Evolutionary conservation across 2,888 invertebrate genomes (phyloP).

Genomic region (Germaria angustata): DNA sequence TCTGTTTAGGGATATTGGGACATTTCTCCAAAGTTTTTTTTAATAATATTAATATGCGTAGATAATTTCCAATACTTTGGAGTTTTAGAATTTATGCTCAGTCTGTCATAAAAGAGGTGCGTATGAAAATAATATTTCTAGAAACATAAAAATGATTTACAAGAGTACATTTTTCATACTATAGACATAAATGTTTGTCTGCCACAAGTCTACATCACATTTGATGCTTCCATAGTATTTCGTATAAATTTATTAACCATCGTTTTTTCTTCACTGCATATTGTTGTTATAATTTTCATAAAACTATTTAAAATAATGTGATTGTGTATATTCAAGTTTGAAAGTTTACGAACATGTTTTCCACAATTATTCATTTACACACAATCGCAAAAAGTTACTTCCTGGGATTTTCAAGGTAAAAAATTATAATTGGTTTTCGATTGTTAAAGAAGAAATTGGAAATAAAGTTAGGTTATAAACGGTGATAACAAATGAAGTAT

Average conservation of each 20-base stretch:
- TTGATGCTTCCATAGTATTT: not conserved
- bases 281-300: not conserved
- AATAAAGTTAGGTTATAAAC: conserved; percentile 15
- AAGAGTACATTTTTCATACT: not conserved
- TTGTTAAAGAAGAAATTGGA: conserved; percentile 35
- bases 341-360: conserved; percentile 32
- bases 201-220: not conserved
- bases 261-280: not conserved
- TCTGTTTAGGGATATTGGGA: too few relatives aligned
- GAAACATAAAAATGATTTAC: too few relatives aligned
- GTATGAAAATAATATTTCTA: too few relatives aligned
- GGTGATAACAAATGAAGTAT: not conserved
- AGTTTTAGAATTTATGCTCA: too few relatives aligned
- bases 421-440: conserved; percentile 8
- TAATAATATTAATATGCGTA: too few relatives aligned
- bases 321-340: not conserved
- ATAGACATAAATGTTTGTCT: not conserved
- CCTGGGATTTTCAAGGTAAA: conserved; percentile 63
- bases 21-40: too few relatives aligned
- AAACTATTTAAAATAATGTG: not conserved
- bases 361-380: conserved; percentile 36
- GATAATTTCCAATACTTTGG: too few relatives aligned
- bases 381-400: conserved; percentile 45
- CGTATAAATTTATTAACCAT: not conserved
- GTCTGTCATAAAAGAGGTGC: too few relatives aligned